Base-by-base conservation (phyloP, 1,140 invertebrate species). In the Aphaenogaster rudis region DNA sequence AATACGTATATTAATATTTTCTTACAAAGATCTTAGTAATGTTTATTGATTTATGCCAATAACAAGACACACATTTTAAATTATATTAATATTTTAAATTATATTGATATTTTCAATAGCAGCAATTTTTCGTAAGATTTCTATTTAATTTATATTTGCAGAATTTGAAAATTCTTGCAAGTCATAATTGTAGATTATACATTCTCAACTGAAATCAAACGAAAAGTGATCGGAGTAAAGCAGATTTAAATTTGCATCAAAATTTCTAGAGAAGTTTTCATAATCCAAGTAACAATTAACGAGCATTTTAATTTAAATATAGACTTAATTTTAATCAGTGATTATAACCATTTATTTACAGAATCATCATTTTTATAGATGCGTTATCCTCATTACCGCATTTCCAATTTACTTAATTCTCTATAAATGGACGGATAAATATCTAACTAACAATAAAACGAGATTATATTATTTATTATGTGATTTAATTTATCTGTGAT, bases 301-400 rank as follows among this genome's bases (percentile, higher is more conserved):
- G 36, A 87, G 50, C n/a, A 69, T 39, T 63, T 66, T 57, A 66
- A 28, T 67, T 67, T 21, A 33, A 76, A n/a, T 33, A 3, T 59
- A 57, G 59, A 74, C 48, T 87, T 57, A 36, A 67, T 11, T 86
- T 57, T 66, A 74, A 48, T 86, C 15, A 21, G 21, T n/a, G 28
- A 39, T 4, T 15, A 54, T 64, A 36, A 9, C n/a, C 21, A 48
- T 81, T 45, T 33, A 50, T 39, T 39, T 42, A 13, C 0, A 13
- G n/a, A 86, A 86, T 76, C 11, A 59, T 77, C 15, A 42, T 13
- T 42, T 42, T 54, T 7, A 33, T 15, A 69, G 39, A 28, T 69
- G 21, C 13, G 3, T 48, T 48, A 39, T 74, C 5, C 4, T 77
- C 13, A 8, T 28, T 13, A 13, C 4, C 5, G 33, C 13, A 45